Evolutionary conservation across 2,113 vertebrate genomes (phyloP).

Genomic region (Leucopsar rothschildi): DNA sequence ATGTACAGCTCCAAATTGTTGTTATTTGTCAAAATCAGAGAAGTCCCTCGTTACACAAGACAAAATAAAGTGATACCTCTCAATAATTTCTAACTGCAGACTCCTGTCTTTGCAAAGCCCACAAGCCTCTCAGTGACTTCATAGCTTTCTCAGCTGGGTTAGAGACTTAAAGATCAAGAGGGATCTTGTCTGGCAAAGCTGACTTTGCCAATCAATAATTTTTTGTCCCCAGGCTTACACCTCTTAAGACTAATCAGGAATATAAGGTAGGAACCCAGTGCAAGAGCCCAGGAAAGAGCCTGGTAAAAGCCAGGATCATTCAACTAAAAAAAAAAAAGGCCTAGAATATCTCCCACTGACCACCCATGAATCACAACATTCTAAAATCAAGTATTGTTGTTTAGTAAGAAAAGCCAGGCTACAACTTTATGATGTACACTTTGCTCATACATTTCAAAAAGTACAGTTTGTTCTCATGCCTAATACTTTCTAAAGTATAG

Average conservation of each 20-base stretch:
- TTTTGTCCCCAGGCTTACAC: background rate
- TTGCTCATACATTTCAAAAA: background rate
- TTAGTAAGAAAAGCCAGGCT: background rate
- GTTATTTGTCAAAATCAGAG: background rate
- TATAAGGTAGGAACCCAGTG: background rate
- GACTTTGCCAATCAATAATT: background rate
- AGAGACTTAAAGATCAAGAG: background rate
- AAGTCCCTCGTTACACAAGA: background rate
- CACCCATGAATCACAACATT: background rate
- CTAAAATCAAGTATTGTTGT: background rate
- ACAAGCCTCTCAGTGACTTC: background rate
- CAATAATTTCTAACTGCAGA: background rate
- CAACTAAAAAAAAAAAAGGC: background rate
- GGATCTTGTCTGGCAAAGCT: background rate
- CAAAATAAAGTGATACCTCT: background rate
- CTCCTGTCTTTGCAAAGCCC: background rate
- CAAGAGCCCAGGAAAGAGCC: background rate
- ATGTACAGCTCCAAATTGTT: background rate
- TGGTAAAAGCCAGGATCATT: background rate
- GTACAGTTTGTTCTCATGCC: background rate
- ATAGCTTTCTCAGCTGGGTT: background rate
- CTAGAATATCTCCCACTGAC: background rate
- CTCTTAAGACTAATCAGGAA: background rate
- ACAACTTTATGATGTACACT: background rate
- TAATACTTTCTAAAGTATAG: background rate